Evolutionary conservation across 2,888 invertebrate genomes (phyloP).

Genomic region (Sinohyriopsis cumingii): DNA sequence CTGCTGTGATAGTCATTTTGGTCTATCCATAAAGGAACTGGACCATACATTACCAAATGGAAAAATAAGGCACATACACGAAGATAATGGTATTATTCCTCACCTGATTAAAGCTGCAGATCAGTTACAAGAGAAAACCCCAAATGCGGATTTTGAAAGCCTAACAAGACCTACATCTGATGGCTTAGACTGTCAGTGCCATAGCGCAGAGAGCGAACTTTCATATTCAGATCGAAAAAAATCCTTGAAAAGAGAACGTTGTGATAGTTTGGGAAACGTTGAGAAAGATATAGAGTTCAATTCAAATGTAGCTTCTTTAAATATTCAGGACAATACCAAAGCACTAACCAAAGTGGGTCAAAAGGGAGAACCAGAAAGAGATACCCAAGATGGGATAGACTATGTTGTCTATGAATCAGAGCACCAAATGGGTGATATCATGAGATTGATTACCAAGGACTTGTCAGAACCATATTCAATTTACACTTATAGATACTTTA

Average conservation of each 20-base stretch:
- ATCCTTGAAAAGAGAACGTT: no score
- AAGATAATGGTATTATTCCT: conserved; percentile 48
- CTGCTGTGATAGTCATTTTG: neutral
- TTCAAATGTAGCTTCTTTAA: conserved; percentile 12
- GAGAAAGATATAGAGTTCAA: conserved; percentile 11
- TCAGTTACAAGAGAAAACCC: neutral
- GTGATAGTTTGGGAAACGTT: neutral
- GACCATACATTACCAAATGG: conserved; percentile 36
- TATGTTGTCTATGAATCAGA: conserved; percentile 87
- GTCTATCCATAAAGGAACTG: neutral
- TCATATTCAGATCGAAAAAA: no score
- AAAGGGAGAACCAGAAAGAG: conserved; percentile 15
- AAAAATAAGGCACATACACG: conserved; percentile 38
- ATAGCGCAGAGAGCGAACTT: no score
- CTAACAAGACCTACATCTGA: no score
- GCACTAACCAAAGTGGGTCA: neutral
- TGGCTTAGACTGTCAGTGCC: no score
- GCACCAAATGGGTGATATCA: conserved; percentile 98
- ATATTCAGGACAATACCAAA: conserved; percentile 5
- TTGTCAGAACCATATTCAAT: conserved; percentile 99
- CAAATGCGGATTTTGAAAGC: no score
- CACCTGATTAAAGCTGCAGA: conserved; percentile 17
- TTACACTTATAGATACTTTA: conserved; percentile 99
- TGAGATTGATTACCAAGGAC: conserved; percentile 99
- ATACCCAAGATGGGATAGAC: conserved; percentile 56